Base-by-base conservation (phyloP, 2,113 vertebrate genomes). In the Lasiurus cinereus region DNA sequence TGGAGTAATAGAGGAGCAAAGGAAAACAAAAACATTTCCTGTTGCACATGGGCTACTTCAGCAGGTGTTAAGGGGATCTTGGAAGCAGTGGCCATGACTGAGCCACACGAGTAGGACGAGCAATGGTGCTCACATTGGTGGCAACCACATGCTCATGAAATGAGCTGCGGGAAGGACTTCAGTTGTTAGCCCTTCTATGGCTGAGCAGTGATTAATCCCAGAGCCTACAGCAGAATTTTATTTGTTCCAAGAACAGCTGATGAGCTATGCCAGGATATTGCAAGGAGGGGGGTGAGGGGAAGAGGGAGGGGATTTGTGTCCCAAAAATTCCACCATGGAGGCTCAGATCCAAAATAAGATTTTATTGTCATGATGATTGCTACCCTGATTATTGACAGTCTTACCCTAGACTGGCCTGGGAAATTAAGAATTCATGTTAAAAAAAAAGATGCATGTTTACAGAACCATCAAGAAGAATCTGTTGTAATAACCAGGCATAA, bases 361-460 rank as follows among this genome's bases (percentile, higher is more conserved):
- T 87, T 93, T 29, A 83, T 29, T 72, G 12, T 39, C 67, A 84
- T 7, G 13, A 14, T 16, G 9, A 92, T 36, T 83, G 19, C 59
- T 77, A 31, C 13, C 22, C 14, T 80, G 43, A 69, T 52, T 95
- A 66, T 92, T 94, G 67, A 93, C 52, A 91, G 46, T 70, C 46
- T 36, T 94, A 10, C 10, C 16, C 10, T 74, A 67, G 46, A 52
- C 2, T 88, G 4, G 48, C 72, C 39, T 86, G 6, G 36, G 9
- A 92, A 80, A 76, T 50, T 62, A 91, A 85, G 0, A 54, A 86
- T 27, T 90, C 24, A 67, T 21, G 10, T 52, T 52, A 16, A 52
- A 43, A 84, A 93, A 86, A 52, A 86, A 4, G 27, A 67, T 39
- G 85, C 56, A 62, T 73, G 29, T 82, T 48, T 39, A 94, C 31